These are phyloP conservation scores for Ichneumon xanthorius DNA, from an alignment of 2,888 invertebrate genomes.

Conservation along the genomic window DNA sequence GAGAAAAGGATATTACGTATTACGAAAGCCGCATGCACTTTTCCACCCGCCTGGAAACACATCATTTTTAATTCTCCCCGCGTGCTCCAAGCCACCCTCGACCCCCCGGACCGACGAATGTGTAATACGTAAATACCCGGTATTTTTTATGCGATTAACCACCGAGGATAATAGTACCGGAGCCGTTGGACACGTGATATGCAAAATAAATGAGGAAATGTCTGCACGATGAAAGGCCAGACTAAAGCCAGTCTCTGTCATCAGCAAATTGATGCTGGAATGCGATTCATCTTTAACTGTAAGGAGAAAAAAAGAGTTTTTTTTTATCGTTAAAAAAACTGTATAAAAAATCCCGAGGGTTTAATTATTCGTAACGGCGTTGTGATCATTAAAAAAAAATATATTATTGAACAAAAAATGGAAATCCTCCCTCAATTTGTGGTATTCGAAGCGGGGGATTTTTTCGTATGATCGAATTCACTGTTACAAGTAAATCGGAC, in stretches of 20 bases:
- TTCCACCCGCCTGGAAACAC: conserved; percentile 51
- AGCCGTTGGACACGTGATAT: conserved; percentile 27
- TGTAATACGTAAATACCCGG: conserved; percentile 57
- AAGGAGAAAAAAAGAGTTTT: no score
- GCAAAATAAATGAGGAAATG: conserved; percentile 43
- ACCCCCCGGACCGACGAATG: conserved; percentile 41
- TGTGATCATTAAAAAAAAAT: no score
- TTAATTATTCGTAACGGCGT: no score
- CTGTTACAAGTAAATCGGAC: no score
- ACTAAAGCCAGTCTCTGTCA: neutral
- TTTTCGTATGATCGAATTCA: no score
- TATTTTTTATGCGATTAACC: conserved; percentile 48
- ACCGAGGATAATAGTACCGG: conserved; percentile 17
- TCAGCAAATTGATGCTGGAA: conserved; percentile 11
- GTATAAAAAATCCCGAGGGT: no score
- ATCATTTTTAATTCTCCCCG: conserved; percentile 50
- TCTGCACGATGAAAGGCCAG: neutral
- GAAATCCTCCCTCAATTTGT: no score
- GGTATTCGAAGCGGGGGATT: no score
- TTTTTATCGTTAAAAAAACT: no score
- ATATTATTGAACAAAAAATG: no score
- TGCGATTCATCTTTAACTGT: neutral
- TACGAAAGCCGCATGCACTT: conserved; percentile 37
- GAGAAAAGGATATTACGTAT: conserved; percentile 52
- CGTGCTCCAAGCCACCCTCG: neutral